Evolutionary conservation across 1,140 invertebrate genomes (phyloP).

Genomic region (Drosophila pallidifrons): DNA sequence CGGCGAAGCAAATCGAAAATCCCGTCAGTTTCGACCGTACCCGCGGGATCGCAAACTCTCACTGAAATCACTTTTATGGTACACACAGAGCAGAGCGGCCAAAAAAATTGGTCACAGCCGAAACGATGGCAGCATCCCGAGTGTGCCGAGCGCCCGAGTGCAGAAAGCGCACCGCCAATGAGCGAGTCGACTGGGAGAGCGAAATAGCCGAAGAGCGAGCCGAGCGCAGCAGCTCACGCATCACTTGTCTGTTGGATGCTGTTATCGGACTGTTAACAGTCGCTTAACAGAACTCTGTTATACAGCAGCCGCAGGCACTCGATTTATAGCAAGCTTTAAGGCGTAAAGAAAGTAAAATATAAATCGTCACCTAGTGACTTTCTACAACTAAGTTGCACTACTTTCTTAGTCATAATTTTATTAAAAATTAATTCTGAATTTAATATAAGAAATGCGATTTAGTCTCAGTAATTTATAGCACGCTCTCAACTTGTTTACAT

Average conservation of each 20-base stretch:
- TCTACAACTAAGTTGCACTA: background rate
- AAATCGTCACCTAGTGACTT: background rate
- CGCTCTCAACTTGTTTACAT: conserved; percentile 65
- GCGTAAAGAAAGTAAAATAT: background rate
- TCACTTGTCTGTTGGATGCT: conserved; percentile 22
- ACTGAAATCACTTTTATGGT: conserved; percentile 84
- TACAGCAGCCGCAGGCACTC: background rate
- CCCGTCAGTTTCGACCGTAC: conserved; percentile 84
- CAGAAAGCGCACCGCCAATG: conserved; percentile 30
- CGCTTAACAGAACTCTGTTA: conserved; percentile 50
- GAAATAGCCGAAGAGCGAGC: conserved; percentile 25
- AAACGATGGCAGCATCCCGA: conserved; percentile 49
- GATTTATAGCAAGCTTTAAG: conserved; percentile 45
- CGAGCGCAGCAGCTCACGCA: conserved; percentile 49
- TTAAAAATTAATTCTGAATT: background rate
- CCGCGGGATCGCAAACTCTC: conserved; percentile 85
- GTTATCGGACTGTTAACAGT: conserved; percentile 14
- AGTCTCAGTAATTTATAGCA: conserved; percentile 55
- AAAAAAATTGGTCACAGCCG: conserved; percentile 28
- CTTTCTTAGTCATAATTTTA: background rate
- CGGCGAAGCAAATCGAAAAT: conserved; percentile 45
- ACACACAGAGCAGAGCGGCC: conserved; percentile 66
- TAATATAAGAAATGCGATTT: background rate
- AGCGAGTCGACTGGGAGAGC: conserved; percentile 40
- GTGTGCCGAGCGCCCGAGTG: conserved; percentile 19